Percentiles rank a stretch among this genome's conserved stretches.
These are phyloP conservation scores for Vollenhovia emeryi DNA, from an alignment of 1,140 invertebrate genomes.

Conservation along the genomic window DNA sequence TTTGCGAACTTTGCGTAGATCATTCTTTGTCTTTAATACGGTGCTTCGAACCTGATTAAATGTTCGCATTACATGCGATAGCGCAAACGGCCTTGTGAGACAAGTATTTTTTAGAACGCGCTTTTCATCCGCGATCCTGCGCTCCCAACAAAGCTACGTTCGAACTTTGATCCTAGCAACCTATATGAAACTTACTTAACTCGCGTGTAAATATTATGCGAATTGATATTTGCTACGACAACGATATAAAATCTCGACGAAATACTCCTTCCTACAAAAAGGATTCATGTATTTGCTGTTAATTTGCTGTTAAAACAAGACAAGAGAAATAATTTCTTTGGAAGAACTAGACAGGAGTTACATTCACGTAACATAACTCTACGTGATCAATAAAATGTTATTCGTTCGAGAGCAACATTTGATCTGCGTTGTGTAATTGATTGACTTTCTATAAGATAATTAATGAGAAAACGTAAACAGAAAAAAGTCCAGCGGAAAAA, in stretches of 20 bases:
- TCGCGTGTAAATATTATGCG: not conserved
- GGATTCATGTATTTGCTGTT: not conserved
- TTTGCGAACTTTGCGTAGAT: constrained; percentile 8
- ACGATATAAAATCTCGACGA: not conserved
- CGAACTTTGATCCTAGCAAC: not conserved
- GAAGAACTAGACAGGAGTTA: not conserved
- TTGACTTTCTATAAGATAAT: not conserved
- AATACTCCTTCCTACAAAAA: not conserved
- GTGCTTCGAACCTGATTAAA: constrained; percentile 22
- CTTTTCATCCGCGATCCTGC: not conserved
- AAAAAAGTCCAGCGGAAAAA: not conserved
- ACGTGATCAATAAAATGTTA: not conserved
- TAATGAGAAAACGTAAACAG: not conserved
- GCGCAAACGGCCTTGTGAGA: not conserved
- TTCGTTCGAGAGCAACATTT: not conserved
- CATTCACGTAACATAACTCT: not conserved
- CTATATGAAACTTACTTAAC: not conserved
- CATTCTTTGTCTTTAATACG: constrained; percentile 17
- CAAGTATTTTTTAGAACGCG: constrained; percentile 6
- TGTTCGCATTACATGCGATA: not conserved
- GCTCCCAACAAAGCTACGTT: not conserved
- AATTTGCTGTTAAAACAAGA: not conserved
- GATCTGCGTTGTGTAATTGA: not conserved
- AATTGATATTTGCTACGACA: not conserved
- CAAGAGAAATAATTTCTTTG: not conserved